Percentiles rank a stretch among this genome's conserved stretches.
These are phyloP conservation scores for Leguminivora glycinivorella DNA, from an alignment of 1,140 invertebrate genomes.

Conservation along the genomic window DNA sequence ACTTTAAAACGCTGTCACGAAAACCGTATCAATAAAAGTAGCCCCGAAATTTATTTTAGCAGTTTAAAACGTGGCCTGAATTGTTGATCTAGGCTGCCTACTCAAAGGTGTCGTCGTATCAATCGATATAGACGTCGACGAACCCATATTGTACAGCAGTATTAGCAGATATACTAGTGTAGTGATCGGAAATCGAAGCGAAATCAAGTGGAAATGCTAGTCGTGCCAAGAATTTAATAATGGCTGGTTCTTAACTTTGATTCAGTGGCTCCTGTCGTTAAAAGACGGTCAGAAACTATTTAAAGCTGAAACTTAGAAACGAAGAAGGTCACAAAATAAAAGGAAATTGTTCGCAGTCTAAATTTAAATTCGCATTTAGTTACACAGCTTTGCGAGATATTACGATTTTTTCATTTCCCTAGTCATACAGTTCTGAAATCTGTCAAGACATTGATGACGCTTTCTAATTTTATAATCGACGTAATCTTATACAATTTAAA, in stretches of 20 bases:
- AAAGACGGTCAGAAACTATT: neutral
- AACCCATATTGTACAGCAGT: neutral
- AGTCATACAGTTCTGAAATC: no score
- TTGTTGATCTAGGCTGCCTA: constrained; percentile 7
- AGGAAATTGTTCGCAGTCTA: no score
- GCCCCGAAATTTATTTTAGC: neutral
- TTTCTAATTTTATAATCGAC: no score
- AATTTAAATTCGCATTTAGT: no score
- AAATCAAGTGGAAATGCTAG: constrained; percentile 1
- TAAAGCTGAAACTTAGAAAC: neutral
- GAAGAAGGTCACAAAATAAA: neutral
- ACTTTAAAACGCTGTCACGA: constrained; percentile 6
- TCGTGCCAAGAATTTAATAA: constrained; percentile 9
- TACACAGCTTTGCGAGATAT: no score
- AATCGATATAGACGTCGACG: constrained; percentile 7
- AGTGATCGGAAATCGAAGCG: constrained; percentile 22
- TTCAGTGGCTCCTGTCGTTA: neutral
- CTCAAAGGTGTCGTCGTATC: neutral
- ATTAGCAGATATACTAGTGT: constrained; percentile 20
- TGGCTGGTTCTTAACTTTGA: neutral
- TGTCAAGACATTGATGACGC: no score
- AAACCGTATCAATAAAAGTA: neutral
- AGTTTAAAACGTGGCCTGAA: constrained; percentile 13
- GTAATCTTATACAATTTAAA: no score
- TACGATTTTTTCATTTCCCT: no score